Base-by-base conservation (phyloP, 2,113 vertebrate species). In the Callocephalon fimbriatum region DNA sequence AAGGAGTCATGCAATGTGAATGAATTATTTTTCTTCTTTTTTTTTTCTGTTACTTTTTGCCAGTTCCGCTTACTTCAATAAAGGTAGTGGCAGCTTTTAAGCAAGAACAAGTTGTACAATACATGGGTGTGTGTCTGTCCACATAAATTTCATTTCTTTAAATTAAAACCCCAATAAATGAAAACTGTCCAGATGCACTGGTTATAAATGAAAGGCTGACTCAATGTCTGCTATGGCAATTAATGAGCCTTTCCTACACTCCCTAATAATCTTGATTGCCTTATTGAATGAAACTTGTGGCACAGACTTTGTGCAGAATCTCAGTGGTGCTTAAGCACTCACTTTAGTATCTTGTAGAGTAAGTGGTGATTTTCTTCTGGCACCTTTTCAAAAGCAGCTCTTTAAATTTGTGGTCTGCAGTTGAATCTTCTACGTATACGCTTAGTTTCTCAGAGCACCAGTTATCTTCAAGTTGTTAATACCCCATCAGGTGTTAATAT, bases 191-290 rank as follows among this genome's bases (percentile, higher is more conserved):
- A 85, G 81, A 85, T 91, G 17, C 23, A 10, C 71, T 71, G 72
- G 47, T 78, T 92, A 82, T 92, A 97, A 97, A 93, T 78, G 93
- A 75, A 51, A 75, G 93, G 75, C 93, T 77, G 93, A 83, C 65
- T 96, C 88, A 59, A 40, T 76, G 67, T 61, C 67, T 79, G 88
- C 79, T 53, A 2, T 66, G 70, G 68, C 65, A 72, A n/a, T 96
- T 95, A 96, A 95, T 91, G 94, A 96, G 90, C 76, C 84, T 96
- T 97, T 95, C 74, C 82, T 95, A 94, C 32, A 73, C 76, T 94
- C 83, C 84, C 95, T 97, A 96, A 97, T 98, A 95, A 97, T 95
- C 78, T 95, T 94, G 97, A 98, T 97, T 97, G 94, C 90, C 87
- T 96, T 95, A 84, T 63, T 86, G 97, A 97, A 95, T 95, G 92